These are phyloP conservation scores for Heteromormyrus szaboi DNA, from an alignment of 2,797 vertebrate genomes.

Conservation along the genomic window DNA sequence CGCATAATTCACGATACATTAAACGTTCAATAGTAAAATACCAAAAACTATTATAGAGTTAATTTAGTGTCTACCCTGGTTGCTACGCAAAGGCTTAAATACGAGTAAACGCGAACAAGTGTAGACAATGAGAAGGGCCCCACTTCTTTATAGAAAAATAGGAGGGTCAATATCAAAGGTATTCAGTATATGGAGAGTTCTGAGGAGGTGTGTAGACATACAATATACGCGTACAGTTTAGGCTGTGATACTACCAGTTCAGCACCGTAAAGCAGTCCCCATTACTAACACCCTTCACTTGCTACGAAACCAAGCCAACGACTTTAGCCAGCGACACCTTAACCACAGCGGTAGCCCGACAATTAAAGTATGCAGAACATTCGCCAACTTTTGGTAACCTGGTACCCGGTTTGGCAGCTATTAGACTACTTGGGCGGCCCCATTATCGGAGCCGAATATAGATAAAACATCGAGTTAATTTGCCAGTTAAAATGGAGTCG, in stretches of 20 bases:
- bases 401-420: background rate
- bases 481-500: background rate
- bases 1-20: background rate
- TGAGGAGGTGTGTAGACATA: background rate
- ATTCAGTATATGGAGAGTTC: background rate
- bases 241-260: background rate
- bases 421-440: background rate
- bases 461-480: background rate
- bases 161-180: background rate
- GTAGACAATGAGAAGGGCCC: background rate
- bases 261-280: background rate
- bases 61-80: background rate
- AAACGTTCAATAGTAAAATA: background rate
- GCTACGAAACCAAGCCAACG: background rate
- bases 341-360: background rate
- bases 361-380: background rate
- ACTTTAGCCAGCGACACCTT: background rate
- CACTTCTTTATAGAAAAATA: background rate
- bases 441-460: background rate
- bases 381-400: background rate
- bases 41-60: background rate
- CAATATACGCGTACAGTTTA: background rate
- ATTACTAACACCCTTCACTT: background rate
- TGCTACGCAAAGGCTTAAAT: background rate
- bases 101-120: background rate